Evolutionary conservation across 2,113 vertebrate species (phyloP).

Genomic region (Salvator merianae): DNA sequence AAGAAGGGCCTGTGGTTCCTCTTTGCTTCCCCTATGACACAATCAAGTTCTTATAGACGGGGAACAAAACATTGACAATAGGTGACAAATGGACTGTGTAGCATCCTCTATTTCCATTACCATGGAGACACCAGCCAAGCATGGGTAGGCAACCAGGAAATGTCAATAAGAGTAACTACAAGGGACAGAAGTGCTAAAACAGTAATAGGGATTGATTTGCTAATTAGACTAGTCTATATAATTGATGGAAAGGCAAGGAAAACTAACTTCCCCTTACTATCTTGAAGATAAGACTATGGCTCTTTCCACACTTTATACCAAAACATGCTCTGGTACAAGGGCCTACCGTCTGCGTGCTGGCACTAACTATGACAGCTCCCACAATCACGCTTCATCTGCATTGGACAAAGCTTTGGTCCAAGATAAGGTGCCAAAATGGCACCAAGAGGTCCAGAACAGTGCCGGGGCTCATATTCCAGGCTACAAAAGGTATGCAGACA

Average conservation of each 20-base stretch:
- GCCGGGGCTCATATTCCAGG: too few species aligned
- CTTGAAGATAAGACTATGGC: conserved; percentile 39
- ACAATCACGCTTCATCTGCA: too few species aligned
- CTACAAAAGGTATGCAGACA: too few species aligned
- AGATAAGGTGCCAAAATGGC: too few species aligned
- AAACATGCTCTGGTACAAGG: too few species aligned
- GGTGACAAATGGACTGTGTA: conserved; percentile 92
- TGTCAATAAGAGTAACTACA: conserved; percentile 59
- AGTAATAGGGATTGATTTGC: conserved; percentile 58
- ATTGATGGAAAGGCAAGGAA: accelerated
- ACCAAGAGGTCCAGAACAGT: too few species aligned
- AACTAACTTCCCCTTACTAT: not conserved
- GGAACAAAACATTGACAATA: conserved; percentile 89
- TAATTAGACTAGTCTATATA: conserved; percentile 52
- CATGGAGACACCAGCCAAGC: conserved; percentile 79
- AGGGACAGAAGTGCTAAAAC: conserved; percentile 78
- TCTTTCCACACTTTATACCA: too few species aligned
- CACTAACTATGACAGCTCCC: too few species aligned
- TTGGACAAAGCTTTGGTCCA: too few species aligned
- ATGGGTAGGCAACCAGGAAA: conserved; percentile 54
- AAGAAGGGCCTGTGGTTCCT: conserved; percentile 63
- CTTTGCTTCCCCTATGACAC: conserved; percentile 73
- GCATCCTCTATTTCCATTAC: conserved; percentile 80
- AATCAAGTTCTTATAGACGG: conserved; percentile 78
- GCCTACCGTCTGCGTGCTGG: too few species aligned